These are phyloP conservation scores for Campylomormyrus numenius DNA, from an alignment of 2,113 vertebrate genomes.

Conservation along the genomic window DNA sequence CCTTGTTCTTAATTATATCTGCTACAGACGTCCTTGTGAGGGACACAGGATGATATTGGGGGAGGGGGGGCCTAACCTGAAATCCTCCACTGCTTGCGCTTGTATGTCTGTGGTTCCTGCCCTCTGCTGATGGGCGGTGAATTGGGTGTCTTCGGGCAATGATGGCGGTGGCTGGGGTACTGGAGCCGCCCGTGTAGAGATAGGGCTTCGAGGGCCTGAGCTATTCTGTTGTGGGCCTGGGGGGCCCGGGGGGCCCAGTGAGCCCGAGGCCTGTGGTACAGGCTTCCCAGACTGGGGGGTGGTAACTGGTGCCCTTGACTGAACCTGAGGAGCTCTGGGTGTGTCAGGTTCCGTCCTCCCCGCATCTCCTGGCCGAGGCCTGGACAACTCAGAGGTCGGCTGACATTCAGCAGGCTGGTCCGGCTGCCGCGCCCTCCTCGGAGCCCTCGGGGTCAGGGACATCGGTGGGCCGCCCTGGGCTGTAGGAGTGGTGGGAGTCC, in stretches of 20 bases:
- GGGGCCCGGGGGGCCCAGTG: neutral
- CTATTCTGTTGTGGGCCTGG: slow-evolving; percentile 27
- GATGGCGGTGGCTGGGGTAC: slow-evolving; percentile 55
- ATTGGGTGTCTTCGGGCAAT: slow-evolving; percentile 43
- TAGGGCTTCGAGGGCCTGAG: slow-evolving; percentile 37
- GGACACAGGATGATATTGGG: neutral
- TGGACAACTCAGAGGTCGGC: neutral
- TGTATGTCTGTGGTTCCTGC: slow-evolving; percentile 60
- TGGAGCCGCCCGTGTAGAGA: slow-evolving; percentile 58
- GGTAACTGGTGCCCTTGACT: slow-evolving; percentile 28
- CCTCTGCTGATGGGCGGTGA: slow-evolving; percentile 50
- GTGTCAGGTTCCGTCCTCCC: neutral
- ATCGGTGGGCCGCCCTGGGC: slow-evolving; percentile 2
- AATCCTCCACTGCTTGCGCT: slow-evolving; percentile 54
- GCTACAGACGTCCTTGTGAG: neutral
- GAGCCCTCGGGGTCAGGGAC: neutral
- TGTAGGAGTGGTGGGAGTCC: slow-evolving; percentile 19
- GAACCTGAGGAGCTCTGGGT: slow-evolving; percentile 35
- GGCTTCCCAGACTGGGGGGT: slow-evolving; percentile 26
- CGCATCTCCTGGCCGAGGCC: slow-evolving; percentile 44
- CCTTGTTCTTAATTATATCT: neutral
- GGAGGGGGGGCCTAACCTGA: slow-evolving; percentile 46
- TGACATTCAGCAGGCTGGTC: neutral
- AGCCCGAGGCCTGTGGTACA: slow-evolving; percentile 43
- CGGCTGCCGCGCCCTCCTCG: neutral